These are phyloP conservation scores for Philonicus albiceps DNA, from an alignment of 2,888 invertebrate genomes.

Conservation along the genomic window DNA sequence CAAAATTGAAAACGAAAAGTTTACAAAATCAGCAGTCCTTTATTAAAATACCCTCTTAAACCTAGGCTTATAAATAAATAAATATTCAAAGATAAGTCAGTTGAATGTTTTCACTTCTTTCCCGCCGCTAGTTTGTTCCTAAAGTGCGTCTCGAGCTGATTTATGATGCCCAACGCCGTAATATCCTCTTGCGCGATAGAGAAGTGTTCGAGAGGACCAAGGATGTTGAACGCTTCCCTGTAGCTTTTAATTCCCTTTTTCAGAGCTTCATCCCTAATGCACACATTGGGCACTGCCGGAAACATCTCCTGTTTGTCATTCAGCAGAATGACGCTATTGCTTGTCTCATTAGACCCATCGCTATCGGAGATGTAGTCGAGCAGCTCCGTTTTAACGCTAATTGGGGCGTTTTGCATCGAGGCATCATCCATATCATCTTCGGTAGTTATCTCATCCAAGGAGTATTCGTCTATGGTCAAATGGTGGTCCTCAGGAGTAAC, in stretches of 20 bases:
- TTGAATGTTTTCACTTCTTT: background rate
- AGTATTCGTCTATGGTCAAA: background rate
- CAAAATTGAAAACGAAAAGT: background rate
- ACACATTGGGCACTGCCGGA: background rate
- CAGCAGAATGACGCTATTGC: background rate
- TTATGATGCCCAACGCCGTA: slow-evolving; percentile 6
- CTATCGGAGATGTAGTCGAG: background rate
- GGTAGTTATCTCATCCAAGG: background rate
- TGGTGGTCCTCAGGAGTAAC: background rate
- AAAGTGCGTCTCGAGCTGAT: slow-evolving; percentile 32
- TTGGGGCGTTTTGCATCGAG: background rate
- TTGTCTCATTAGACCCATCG: background rate
- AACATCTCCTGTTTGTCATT: background rate
- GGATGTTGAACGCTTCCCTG: slow-evolving; percentile 1
- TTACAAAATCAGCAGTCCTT: background rate
- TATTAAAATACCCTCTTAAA: background rate
- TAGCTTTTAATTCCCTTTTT: slow-evolving; percentile 6
- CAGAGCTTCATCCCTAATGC: background rate
- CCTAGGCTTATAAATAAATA: background rate
- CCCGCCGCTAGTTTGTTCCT: background rate
- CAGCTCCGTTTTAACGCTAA: background rate
- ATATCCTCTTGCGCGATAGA: slow-evolving; percentile 2
- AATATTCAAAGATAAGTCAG: background rate
- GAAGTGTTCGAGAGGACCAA: slow-evolving; percentile 19
- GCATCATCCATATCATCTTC: background rate